These are phyloP conservation scores for Brachylomia viminalis DNA, from an alignment of 2,888 invertebrate genomes.

Conservation along the genomic window DNA sequence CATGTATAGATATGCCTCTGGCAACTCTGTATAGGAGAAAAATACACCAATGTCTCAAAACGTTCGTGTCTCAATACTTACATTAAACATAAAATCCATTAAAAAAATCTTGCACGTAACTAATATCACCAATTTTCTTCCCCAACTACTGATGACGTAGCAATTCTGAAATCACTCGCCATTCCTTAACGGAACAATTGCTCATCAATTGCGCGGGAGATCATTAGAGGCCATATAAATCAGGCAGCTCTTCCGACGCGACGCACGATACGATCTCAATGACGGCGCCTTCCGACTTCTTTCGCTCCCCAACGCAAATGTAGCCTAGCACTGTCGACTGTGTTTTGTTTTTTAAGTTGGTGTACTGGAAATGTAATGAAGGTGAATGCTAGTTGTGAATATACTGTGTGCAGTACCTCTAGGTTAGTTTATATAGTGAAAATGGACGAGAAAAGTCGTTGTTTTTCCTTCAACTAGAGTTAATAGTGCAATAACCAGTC, in stretches of 20 bases:
- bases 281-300: constrained; percentile 66
- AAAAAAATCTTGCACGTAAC: not conserved
- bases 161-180: constrained; percentile 39
- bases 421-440: not conserved
- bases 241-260: constrained; percentile 61
- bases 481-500: no score
- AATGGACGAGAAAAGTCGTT: no score
- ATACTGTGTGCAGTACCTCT: no score
- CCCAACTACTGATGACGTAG: constrained; percentile 41
- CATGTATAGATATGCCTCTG: no score
- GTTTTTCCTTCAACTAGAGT: no score
- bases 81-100: not conserved
- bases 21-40: not conserved
- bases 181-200: constrained; percentile 51
- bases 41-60: not conserved
- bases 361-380: not conserved
- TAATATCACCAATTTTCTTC: constrained; percentile 37
- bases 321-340: constrained; percentile 16
- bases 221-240: constrained; percentile 70
- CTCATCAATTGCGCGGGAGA: constrained; percentile 63
- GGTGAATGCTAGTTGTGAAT: not conserved
- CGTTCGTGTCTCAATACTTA: not conserved
- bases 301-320: constrained; percentile 46
- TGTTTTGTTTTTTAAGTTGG: constrained; percentile 55
- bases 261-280: constrained; percentile 66